These are phyloP conservation scores for Oryzias dopingdopingensis DNA, from an alignment of 2,797 vertebrate genomes.

Conservation along the genomic window DNA sequence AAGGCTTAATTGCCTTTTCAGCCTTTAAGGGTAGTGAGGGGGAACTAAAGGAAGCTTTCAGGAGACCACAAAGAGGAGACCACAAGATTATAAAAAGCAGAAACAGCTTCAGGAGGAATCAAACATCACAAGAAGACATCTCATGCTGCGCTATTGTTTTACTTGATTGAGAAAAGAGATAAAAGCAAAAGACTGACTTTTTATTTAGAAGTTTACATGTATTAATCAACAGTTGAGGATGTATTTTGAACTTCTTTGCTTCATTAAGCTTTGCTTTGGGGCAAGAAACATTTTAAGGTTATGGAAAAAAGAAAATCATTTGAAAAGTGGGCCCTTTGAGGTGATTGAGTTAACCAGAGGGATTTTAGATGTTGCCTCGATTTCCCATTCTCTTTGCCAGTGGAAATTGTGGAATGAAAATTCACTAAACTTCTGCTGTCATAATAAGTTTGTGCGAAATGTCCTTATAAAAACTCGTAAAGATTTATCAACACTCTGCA, in stretches of 20 bases:
- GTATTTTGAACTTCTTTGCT: no score
- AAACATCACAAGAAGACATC: background rate
- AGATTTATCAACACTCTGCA: slow-evolving; percentile 25
- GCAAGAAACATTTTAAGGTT: no score
- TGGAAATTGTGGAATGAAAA: slow-evolving; percentile 21
- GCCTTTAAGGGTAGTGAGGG: slow-evolving; percentile 25
- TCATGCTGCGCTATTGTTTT: background rate
- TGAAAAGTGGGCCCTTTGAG: background rate
- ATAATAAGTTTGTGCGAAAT: slow-evolving; percentile 34
- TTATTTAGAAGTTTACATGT: no score
- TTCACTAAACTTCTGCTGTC: background rate
- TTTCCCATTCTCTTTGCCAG: background rate
- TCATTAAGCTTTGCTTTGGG: no score
- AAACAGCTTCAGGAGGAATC: slow-evolving; percentile 19
- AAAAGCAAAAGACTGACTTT: no score
- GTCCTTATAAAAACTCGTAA: slow-evolving; percentile 6
- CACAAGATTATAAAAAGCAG: slow-evolving; percentile 8
- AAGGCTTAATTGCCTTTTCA: slow-evolving; percentile 33
- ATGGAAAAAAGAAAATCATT: background rate
- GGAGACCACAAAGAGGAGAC: slow-evolving; percentile 66
- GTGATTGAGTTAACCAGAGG: background rate
- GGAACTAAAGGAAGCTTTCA: slow-evolving; percentile 47
- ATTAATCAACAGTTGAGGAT: no score
- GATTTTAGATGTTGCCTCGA: background rate
- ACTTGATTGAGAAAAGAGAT: background rate